Evolutionary conservation across 2,888 invertebrate genomes (phyloP).

Genomic region (Ornithoptera priamus): DNA sequence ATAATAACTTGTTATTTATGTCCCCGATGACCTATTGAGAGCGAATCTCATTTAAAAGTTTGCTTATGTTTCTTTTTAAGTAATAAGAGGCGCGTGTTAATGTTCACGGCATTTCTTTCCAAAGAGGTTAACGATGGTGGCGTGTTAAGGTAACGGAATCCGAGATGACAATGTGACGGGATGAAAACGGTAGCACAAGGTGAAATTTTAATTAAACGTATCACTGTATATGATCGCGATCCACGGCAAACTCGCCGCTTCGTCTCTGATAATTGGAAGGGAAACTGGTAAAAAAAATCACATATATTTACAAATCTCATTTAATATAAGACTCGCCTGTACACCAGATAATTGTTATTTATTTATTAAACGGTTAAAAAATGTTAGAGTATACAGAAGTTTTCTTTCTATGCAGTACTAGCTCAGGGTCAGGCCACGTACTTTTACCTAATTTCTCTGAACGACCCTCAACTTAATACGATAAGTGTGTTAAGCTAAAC

Average conservation of each 20-base stretch:
- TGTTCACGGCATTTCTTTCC: conserved; percentile 33
- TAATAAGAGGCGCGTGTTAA: conserved; percentile 2
- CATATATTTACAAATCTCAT: conserved; percentile 44
- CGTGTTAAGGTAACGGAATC: conserved; percentile 62
- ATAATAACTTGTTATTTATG: conserved; percentile 9
- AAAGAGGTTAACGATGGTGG: conserved; percentile 43
- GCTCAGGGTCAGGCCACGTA: conserved; percentile 44
- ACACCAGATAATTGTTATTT: conserved; percentile 36
- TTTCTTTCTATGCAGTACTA: conserved; percentile 54
- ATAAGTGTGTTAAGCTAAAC: conserved; percentile 46
- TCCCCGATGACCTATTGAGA: conserved; percentile 12
- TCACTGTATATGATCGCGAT: conserved; percentile 56
- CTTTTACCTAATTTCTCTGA: conserved; percentile 58
- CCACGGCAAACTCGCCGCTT: conserved; percentile 50
- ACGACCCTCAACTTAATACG: conserved; percentile 41
- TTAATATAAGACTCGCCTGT: conserved; percentile 46
- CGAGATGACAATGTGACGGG: conserved; percentile 45
- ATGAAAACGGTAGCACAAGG: conserved; percentile 64
- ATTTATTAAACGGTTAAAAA: conserved; percentile 44
- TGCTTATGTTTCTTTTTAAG: conserved; percentile 1
- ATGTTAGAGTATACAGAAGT: conserved; percentile 44
- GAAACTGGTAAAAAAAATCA: conserved; percentile 44
- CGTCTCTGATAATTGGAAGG: conserved; percentile 57
- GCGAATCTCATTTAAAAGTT: neutral
- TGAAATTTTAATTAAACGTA: conserved; percentile 73